These are phyloP conservation scores for Leptinotarsa rubiginosa DNA, from an alignment of 2,888 invertebrate species.

Conservation along the genomic window DNA sequence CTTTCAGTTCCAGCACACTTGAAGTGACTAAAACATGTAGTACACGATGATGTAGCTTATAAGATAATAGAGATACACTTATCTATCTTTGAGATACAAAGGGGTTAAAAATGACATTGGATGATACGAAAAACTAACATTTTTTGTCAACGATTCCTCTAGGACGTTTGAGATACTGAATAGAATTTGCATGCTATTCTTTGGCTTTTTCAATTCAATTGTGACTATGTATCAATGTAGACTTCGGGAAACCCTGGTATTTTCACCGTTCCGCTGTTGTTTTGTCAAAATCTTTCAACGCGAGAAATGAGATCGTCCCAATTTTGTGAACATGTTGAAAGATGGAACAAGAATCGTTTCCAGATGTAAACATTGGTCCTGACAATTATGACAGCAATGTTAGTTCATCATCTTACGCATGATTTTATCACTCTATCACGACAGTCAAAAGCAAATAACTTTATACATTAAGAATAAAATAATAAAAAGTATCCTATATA, in stretches of 20 bases:
- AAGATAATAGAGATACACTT: slow-evolving; percentile 38
- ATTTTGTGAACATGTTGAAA: too few species aligned
- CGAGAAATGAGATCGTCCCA: too few species aligned
- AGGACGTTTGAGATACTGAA: too few species aligned
- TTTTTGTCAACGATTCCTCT: neutral
- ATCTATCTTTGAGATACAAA: slow-evolving; percentile 46
- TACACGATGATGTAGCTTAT: slow-evolving; percentile 53
- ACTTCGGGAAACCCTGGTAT: slow-evolving; percentile 9
- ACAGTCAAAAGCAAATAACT: slow-evolving; percentile 65
- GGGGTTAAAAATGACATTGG: slow-evolving; percentile 27
- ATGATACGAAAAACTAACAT: slow-evolving; percentile 20
- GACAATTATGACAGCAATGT: neutral
- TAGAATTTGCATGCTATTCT: too few species aligned
- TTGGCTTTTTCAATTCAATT: too few species aligned
- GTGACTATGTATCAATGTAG: too few species aligned
- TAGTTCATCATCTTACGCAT: slow-evolving; percentile 35
- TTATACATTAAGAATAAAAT: slow-evolving; percentile 58
- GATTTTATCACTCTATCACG: slow-evolving; percentile 59
- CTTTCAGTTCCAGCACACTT: slow-evolving; percentile 45
- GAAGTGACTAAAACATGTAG: slow-evolving; percentile 50
- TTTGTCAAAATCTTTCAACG: too few species aligned
- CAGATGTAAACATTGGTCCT: too few species aligned
- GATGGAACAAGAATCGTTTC: too few species aligned
- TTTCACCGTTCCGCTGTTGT: neutral
- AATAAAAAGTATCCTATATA: slow-evolving; percentile 59